Evolutionary conservation across 1,140 invertebrate genomes (phyloP), one percentile per base, ranked within the genome.

Genomic region (Neodiprion pinetum): DNA sequence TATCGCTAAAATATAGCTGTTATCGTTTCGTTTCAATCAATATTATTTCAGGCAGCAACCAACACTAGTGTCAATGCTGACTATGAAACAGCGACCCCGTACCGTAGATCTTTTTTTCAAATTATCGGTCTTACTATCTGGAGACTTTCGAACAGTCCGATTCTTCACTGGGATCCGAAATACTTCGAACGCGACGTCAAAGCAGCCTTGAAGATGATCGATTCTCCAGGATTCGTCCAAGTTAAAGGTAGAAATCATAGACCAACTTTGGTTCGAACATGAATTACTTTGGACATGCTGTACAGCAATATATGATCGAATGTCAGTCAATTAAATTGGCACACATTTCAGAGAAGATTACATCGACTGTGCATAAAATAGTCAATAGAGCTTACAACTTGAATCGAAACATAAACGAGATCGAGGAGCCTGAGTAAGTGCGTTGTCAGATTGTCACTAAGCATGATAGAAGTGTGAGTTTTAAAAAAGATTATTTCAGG

Each of bases 141-240:
- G 84, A 82, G 79, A 74, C 77, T 88, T 21, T 88, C 87, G 0
- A 86, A 88, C 40, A 85, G 82, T 73, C 81, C 82, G 74, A 72
- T 87, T 67, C 78, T 87, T 48, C 77, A 77, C 74, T 88, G 87
- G 87, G 73, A 88, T 75, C 80, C 85, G n/a, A 73, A 71, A 12
- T 76, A 82, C 49, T 82, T 87, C 8, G 82, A 85, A 73, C 67
- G 82, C 9, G 79, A 79, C 14, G 47, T 85, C 47, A 76, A 61
- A 7, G 73, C 71, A 47, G 67, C 74, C 49, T 50, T 88, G 28
- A 66, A 74, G 49, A 71, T 75, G 9, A 75, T 88, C 9, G 73
- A 85, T 69, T 53, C 23, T 48, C 67, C 23, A 9, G 69, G 76
- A 48, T 75, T 83, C 23, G 47, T 74, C 21, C 72, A 76, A 9